A percentile compares a stretch with the other conserved stretches of the same genome.
Evolutionary conservation across 2,797 vertebrate genomes (phyloP).

Genomic region (Tokudaia tokunoshimensis): DNA sequence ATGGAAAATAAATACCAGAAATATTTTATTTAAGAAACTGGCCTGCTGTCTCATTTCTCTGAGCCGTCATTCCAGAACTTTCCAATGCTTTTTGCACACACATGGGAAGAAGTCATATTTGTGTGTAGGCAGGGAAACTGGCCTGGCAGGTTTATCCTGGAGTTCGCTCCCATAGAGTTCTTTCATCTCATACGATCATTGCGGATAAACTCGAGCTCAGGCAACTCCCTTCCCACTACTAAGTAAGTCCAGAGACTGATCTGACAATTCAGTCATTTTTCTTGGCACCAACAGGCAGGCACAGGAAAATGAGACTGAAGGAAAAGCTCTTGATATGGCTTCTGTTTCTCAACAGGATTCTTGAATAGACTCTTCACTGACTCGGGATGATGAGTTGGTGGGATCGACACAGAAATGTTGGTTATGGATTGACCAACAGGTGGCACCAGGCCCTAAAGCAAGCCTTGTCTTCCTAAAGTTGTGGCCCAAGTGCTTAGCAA

Average conservation of each 20-base stretch:
- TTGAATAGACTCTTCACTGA: background rate
- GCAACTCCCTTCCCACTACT: background rate
- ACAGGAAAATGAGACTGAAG: background rate
- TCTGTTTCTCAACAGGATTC: background rate
- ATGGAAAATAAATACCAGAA: slow-evolving; percentile 22
- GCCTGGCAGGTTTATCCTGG: background rate
- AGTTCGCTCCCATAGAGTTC: background rate
- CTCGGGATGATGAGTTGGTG: background rate
- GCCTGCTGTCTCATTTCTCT: background rate
- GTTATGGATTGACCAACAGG: slow-evolving; percentile 83
- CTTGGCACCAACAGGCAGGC: background rate
- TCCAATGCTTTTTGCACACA: background rate
- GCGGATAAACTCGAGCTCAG: background rate
- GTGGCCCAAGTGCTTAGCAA: background rate
- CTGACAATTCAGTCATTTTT: background rate
- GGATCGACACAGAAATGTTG: background rate
- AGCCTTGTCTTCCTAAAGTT: background rate
- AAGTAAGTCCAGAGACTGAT: background rate
- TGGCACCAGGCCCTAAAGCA: slow-evolving; percentile 83
- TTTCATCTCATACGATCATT: background rate
- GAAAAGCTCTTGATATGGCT: background rate
- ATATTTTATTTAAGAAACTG: background rate
- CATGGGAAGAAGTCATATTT: background rate
- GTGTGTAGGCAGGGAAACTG: background rate
- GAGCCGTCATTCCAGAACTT: background rate